phyloP scores from a whole-genome alignment of 2,797 vertebrate species.

The Lepilemur septentrionalis region DNA sequence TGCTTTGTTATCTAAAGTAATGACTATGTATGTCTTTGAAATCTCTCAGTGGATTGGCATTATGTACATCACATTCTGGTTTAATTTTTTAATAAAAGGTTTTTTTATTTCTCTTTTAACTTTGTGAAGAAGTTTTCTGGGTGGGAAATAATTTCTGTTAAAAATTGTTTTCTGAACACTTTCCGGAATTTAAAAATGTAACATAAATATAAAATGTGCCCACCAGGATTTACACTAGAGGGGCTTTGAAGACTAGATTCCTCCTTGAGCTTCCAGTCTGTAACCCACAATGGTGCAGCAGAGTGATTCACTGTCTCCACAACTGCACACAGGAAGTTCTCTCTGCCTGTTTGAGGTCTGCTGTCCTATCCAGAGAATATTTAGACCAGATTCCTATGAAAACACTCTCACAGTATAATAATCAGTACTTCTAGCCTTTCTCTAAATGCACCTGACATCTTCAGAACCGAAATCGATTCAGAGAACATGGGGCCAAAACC shows the following conservation, averaged over 20 bases:
- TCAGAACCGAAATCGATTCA: neutral
- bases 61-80: no score
- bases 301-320: neutral
- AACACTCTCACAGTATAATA: neutral
- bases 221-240: neutral
- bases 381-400: neutral
- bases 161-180: no score
- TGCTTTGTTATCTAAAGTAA: no score
- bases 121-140: no score
- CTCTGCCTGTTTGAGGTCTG: neutral
- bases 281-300: neutral
- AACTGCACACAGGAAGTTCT: neutral
- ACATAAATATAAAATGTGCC: no score
- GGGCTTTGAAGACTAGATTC: neutral
- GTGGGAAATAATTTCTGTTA: no score
- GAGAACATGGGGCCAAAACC: neutral
- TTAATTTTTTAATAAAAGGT: no score
- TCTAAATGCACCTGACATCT: neutral
- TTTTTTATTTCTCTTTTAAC: no score
- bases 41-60: no score
- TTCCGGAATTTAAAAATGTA: no score
- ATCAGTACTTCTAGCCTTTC: neutral
- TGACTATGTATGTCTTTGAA: no score
- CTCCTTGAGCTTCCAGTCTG: no score
- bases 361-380: neutral